Base-by-base conservation (phyloP, 1,140 invertebrate species). In the Drosophila navojoa region DNA sequence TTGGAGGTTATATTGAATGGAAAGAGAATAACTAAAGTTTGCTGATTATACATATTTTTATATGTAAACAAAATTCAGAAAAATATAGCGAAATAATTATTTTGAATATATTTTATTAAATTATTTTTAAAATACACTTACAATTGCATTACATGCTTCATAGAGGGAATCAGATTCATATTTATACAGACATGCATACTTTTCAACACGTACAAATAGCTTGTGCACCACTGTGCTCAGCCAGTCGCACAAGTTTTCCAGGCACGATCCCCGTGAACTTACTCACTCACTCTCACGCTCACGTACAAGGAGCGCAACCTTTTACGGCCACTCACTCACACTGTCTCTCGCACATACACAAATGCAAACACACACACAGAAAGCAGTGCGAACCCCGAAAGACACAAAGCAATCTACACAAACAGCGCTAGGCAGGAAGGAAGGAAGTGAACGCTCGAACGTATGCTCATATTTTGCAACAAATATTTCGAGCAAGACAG, bases 401-500 rank as follows among this genome's bases (percentile, higher is more conserved):
- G 71, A 80, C 62, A 70, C 16, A 61, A 49, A 5, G 22, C 50
- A 52, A 53, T 35, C 60, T 38, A 53, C 45, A 35, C 52, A 35
- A 63, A 71, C 49, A 47, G 25, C 42, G n/a, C 60, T 64, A 74
- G 77, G 59, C 55, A 69, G 82, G 70, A 84, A 85, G 82, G 70
- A 84, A 85, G 82, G 84, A 87, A 87, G 63, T 58, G 50, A 84
- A 68, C 84, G 84, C 85, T 90, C 68, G 80, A 89, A 75, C 85
- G 79, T 90, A 89, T 89, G 84, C 77, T 89, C 77, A 75, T 66
- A 89, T 89, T 87, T 89, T 77, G 84, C 69, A 76, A 79, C 81
- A 86, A 87, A 76, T 75, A 67, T 63, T 50, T 62, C 50, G 47
- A 67, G 44, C 45, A 40, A 47, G 47, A 53, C 32, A 19, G 29